Evolutionary conservation across 2,113 vertebrate species (phyloP).

Genomic region (Tetrax tetrax): DNA sequence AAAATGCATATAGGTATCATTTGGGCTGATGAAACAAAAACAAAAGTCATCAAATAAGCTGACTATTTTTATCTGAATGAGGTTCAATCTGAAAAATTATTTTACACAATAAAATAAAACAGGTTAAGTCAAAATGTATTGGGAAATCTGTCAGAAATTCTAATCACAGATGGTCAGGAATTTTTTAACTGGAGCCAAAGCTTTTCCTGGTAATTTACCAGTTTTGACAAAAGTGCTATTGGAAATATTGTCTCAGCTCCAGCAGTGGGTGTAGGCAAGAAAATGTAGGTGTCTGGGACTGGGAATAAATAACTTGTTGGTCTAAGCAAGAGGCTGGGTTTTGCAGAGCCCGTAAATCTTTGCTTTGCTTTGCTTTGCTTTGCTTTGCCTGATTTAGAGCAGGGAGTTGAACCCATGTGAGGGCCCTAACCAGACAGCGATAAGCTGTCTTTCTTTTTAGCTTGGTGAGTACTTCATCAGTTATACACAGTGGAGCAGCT

Average conservation of each 20-base stretch:
- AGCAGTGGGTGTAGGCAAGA: neutral
- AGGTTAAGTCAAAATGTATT: neutral
- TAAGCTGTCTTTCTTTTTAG: conserved; percentile 44
- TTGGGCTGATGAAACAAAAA: neutral
- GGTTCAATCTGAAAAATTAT: neutral
- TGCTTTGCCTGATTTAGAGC: conserved; percentile 18
- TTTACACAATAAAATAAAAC: neutral
- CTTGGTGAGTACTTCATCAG: conserved; percentile 12
- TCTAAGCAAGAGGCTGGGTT: neutral
- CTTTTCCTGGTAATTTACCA: neutral
- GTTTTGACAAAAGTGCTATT: neutral
- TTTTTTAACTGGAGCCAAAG: neutral
- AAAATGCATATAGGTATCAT: neutral
- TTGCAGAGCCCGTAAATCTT: neutral
- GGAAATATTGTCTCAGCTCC: neutral
- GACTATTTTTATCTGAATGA: neutral
- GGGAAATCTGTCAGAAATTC: conserved; percentile 2
- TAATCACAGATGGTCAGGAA: neutral
- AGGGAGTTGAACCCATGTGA: neutral
- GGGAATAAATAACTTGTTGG: conserved; percentile 20
- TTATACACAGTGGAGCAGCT: neutral
- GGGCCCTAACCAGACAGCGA: neutral
- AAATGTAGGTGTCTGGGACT: neutral
- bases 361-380: neutral
- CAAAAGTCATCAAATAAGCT: neutral